phyloP scores from a whole-genome alignment of 2,797 vertebrate genomes.

The Nyctalus aviator region DNA sequence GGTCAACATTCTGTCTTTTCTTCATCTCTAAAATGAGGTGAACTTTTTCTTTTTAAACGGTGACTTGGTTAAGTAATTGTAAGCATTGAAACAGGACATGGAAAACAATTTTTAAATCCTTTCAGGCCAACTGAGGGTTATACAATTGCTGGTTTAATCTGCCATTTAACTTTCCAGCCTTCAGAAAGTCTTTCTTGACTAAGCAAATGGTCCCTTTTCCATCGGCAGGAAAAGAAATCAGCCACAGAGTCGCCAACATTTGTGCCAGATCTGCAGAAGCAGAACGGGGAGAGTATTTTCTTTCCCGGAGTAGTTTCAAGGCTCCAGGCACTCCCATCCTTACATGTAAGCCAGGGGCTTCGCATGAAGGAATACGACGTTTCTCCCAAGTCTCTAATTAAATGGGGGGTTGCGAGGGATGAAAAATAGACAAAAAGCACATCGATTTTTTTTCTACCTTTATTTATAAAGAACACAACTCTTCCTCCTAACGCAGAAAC shows the following conservation, averaged over 20 bases:
- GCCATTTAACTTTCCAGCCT: conserved; percentile 29
- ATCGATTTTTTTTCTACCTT: conserved; percentile 58
- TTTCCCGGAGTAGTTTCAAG: background rate
- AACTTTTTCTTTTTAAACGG: background rate
- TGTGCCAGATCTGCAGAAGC: background rate
- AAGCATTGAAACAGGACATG: conserved; percentile 41
- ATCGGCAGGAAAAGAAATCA: conserved; percentile 17
- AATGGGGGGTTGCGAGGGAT: background rate
- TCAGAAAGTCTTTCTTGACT: conserved; percentile 9
- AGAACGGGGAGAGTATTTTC: background rate
- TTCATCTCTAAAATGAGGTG: background rate
- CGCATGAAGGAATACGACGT: background rate
- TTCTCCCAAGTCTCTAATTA: conserved; percentile 25
- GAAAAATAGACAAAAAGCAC: background rate
- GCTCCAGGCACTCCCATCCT: background rate
- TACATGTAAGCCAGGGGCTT: background rate
- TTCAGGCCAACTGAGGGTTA: background rate
- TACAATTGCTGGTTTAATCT: conserved; percentile 12
- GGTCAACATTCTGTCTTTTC: background rate
- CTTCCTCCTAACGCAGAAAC: conserved; percentile 39
- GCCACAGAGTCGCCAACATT: background rate
- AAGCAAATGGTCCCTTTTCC: conserved; percentile 20
- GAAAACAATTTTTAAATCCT: conserved; percentile 28
- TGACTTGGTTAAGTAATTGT: background rate
- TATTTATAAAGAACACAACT: conserved; percentile 81